These are phyloP conservation scores for Chamaetylas fuelleborni DNA, from an alignment of 2,113 vertebrate species.

Conservation along the genomic window DNA sequence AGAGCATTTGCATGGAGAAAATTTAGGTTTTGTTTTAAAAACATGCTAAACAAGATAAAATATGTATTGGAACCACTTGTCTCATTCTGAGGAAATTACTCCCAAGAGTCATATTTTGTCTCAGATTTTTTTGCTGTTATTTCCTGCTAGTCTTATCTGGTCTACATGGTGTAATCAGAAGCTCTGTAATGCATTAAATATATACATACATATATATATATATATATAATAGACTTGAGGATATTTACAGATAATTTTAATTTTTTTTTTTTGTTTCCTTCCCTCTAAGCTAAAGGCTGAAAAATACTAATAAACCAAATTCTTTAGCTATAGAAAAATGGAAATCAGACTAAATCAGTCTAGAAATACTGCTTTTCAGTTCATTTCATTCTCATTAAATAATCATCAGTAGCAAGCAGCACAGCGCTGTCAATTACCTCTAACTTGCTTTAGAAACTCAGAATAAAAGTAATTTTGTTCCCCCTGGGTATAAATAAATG, in stretches of 20 bases:
- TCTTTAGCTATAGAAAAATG: background rate
- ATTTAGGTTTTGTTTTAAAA: conserved; percentile 52
- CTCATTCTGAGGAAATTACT: conserved; percentile 35
- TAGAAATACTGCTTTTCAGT: background rate
- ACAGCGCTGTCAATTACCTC: background rate
- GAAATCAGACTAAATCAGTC: background rate
- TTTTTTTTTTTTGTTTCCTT: background rate
- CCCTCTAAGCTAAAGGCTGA: background rate
- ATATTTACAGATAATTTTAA: background rate
- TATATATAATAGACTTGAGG: background rate
- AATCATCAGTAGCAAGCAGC: background rate
- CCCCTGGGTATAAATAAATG: background rate
- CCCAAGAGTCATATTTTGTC: background rate
- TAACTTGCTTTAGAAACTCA: background rate
- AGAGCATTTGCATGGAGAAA: conserved; percentile 28
- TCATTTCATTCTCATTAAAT: conserved; percentile 14
- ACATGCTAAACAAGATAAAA: conserved; percentile 35
- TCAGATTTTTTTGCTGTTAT: background rate
- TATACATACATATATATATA: too few relatives aligned
- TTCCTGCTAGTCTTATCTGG: background rate
- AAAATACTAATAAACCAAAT: background rate
- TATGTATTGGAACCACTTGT: background rate
- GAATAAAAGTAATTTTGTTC: background rate
- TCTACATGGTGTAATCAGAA: background rate
- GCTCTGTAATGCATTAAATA: background rate